Evolutionary conservation across 1,140 invertebrate genomes (phyloP), one percentile per base, ranked within the genome.

Genomic region (Drosophila cardini): DNA sequence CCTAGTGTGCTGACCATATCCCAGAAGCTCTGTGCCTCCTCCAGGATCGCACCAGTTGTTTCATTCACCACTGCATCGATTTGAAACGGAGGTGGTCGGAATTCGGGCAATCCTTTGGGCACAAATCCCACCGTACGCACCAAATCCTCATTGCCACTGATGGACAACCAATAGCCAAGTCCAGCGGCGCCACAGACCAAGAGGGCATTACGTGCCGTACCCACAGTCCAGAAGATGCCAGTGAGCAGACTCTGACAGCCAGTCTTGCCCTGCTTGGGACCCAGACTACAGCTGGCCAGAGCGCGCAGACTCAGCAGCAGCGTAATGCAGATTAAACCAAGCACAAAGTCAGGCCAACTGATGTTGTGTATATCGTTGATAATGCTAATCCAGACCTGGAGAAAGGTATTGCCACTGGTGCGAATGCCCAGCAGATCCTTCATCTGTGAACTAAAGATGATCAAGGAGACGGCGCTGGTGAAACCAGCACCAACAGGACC

Each of bases 401-500:
- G 77, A 84, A 97, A 97, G 8, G 95, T 97, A 16, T 93, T 93
- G 8, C 96, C 96, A 10, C 93, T 94, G 0, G 96, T 97, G 6
- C 93, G 93, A 36, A 98, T 96, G 3, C 96, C 96, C n/a, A 98
- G 94, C 40, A 98, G 92, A 83, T 97, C 96, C 92, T 97, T 98
- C 30, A 98, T 93, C 93, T 99, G 98, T 1, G 97, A 97, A 4
- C 96, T 95, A 7, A 97, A 95, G 56, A 99, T 98, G 72, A 98
- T 97, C 18, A 99, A 93, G 16, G 98, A 97, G 8, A 98, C 98
- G 3, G 98, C 98, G 3, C 97, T 97, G 0, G 97, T 98, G 91
- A 98, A 99, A 4, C 97, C 97, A 2, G 96, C 98, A 11, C 97
- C 97, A 0, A 99, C 98, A 0, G 98, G 97, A 9, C 96, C 96